These are phyloP conservation scores for Bolinopsis microptera DNA, from an alignment of 37 sponge, comb jelly and placozoan genomes.

Conservation along the genomic window DNA sequence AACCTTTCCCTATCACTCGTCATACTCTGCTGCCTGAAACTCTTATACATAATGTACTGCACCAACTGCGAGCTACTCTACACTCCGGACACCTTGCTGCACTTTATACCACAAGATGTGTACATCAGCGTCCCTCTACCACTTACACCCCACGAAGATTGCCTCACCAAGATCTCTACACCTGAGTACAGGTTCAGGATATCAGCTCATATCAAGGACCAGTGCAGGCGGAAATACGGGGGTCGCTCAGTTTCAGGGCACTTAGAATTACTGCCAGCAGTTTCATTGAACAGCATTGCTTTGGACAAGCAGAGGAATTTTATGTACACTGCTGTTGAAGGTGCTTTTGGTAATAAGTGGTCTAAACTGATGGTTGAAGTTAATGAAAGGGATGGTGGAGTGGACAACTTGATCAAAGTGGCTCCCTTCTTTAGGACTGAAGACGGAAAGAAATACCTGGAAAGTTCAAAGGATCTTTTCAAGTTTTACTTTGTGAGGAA, in stretches of 20 bases:
- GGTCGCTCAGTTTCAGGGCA: neutral
- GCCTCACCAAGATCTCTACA: neutral
- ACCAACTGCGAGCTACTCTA: neutral
- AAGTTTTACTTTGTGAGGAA: conserved; percentile 31
- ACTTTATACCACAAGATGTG: neutral
- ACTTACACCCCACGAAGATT: neutral
- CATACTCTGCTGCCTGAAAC: neutral
- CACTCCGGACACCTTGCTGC: neutral
- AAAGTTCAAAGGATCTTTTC: neutral
- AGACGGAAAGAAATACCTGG: neutral
- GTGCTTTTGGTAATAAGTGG: conserved; percentile 5
- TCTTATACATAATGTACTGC: neutral
- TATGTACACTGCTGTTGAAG: neutral
- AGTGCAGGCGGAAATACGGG: neutral
- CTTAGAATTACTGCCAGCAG: neutral
- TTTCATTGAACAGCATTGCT: neutral
- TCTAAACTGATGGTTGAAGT: neutral
- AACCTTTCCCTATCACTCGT: neutral
- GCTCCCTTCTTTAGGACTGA: neutral
- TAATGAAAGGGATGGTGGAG: neutral
- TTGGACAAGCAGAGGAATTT: neutral
- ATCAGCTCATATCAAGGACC: neutral
- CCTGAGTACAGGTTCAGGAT: neutral
- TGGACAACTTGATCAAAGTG: neutral
- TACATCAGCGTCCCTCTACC: neutral